A percentile compares a stretch with the other conserved stretches of the same genome.
Conservation (phyloP, 92 coral and sea anemone genomes). For the Phenganax stokvisi region DNA sequence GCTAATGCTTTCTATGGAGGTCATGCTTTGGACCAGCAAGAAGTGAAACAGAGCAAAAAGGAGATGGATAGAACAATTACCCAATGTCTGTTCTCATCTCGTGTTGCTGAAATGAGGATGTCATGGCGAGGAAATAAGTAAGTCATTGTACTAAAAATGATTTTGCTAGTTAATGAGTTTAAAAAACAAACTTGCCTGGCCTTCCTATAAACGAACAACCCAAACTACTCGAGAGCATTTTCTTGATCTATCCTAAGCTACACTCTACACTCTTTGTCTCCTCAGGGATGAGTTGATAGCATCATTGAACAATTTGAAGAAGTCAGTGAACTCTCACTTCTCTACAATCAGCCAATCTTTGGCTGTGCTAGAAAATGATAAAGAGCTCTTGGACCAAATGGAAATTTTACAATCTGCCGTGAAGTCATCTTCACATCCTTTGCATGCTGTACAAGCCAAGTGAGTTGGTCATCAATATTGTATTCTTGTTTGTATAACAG, state of each 20-base stretch:
- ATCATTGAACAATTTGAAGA: slow-evolving; percentile 60
- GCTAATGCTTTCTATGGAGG: slow-evolving; percentile 99
- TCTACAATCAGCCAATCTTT: slow-evolving; percentile 67
- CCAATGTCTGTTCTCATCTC: slow-evolving; percentile 91
- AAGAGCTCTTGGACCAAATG: slow-evolving; percentile 78
- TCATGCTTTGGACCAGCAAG: slow-evolving; percentile 72
- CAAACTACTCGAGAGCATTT: background rate
- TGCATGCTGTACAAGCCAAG: slow-evolving; percentile 93
- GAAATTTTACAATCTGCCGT: slow-evolving; percentile 78
- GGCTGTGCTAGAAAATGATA: slow-evolving; percentile 66
- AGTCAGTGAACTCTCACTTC: slow-evolving; percentile 57
- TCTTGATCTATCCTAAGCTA: background rate
- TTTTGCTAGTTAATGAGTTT: too few relatives aligned
- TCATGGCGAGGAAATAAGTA: slow-evolving; percentile 92
- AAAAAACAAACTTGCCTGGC: too few relatives aligned
- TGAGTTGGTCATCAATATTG: slow-evolving; percentile 41
- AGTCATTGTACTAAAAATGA: background rate
- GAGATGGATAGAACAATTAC: slow-evolving; percentile 97
- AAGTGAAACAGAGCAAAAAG: slow-evolving; percentile 83
- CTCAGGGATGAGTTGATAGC: slow-evolving; percentile 71
- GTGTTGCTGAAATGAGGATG: slow-evolving; percentile 97
- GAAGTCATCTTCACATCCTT: slow-evolving; percentile 67
- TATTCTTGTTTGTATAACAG: background rate
- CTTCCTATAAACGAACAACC: too few relatives aligned
- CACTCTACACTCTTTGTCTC: background rate